phyloP scores from a whole-genome alignment of 2,888 invertebrate genomes.

The Chromoteleia sp. region DNA sequence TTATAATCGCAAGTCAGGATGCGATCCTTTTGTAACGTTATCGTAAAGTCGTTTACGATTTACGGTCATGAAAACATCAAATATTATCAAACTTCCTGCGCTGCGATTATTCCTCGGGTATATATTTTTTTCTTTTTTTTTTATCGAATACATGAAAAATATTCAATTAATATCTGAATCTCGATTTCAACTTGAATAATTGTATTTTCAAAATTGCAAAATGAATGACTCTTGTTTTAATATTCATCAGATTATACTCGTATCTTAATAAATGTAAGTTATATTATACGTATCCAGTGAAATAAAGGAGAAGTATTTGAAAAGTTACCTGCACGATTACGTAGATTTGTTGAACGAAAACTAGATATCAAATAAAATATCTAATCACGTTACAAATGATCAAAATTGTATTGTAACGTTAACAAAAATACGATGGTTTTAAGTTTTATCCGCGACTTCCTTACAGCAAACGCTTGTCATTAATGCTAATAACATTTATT shows the following conservation, averaged over 20 bases:
- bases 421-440: too few species aligned
- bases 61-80: neutral
- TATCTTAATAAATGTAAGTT: neutral
- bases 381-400: too few species aligned
- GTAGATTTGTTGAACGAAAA: neutral
- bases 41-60: too few species aligned
- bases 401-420: too few species aligned
- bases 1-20: neutral
- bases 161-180: constrained; percentile 10
- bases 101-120: too few species aligned
- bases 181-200: constrained; percentile 1
- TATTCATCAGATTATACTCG: neutral
- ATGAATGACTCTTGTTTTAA: constrained; percentile 3
- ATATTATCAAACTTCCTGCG: neutral
- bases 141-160: neutral
- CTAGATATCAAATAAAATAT: neutral
- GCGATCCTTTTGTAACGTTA: too few species aligned
- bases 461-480: too few species aligned
- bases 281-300: neutral
- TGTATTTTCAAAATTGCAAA: too few species aligned
- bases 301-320: too few species aligned
- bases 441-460: too few species aligned
- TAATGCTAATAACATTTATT: too few species aligned
- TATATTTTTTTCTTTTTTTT: too few species aligned
- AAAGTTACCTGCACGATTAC: neutral